Conservation (phyloP, 2,113 vertebrate species). For the Penelope pileata region DNA sequence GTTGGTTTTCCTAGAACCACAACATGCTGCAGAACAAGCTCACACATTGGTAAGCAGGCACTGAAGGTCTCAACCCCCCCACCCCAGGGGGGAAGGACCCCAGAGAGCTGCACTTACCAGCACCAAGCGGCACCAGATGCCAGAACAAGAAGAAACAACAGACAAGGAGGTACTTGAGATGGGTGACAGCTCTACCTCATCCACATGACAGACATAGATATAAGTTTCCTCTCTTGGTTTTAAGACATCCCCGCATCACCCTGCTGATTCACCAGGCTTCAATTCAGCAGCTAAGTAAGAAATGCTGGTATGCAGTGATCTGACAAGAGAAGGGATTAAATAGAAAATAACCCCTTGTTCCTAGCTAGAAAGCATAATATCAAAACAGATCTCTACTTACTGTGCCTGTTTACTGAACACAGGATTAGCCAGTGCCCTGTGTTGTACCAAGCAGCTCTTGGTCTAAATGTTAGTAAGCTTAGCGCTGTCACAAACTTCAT, state of each 20-base stretch:
- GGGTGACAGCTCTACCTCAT: accelerated
- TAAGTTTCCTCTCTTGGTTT: not conserved
- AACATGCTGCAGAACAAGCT: not conserved
- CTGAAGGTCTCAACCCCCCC: not conserved
- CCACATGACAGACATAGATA: not conserved
- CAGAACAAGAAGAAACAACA: not conserved
- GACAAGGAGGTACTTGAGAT: not conserved
- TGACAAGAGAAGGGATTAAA: not conserved
- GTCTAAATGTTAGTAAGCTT: not conserved
- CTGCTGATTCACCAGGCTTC: not conserved
- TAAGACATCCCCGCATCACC: not conserved
- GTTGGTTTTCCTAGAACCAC: not conserved
- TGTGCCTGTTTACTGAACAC: not conserved
- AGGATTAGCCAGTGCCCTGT: not conserved
- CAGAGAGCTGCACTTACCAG: not conserved
- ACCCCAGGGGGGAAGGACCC: not conserved
- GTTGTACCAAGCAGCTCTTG: not conserved
- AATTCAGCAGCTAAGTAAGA: not conserved
- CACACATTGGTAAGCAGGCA: not conserved
- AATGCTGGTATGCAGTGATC: not conserved
- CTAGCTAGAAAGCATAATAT: not conserved
- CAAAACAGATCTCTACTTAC: not conserved
- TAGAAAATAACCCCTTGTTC: not conserved
- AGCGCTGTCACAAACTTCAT: constrained; percentile 39
- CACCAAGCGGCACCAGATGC: not conserved